Evolutionary conservation across 1,140 invertebrate species (phyloP).

Genomic region (Lordiphosa mommai): DNA sequence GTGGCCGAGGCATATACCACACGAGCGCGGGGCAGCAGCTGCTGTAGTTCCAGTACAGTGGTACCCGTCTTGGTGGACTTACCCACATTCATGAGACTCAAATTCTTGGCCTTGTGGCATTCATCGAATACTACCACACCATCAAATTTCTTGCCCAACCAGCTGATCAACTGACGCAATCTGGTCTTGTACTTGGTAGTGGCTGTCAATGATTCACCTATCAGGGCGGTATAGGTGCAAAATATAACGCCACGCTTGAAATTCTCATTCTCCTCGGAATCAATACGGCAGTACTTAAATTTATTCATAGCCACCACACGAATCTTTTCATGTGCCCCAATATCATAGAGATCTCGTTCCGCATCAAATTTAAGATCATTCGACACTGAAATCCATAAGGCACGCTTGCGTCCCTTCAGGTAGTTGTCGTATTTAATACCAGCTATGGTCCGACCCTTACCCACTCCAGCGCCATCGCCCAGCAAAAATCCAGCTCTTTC

Average conservation of each 20-base stretch:
- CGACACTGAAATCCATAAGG: conserved; percentile 98
- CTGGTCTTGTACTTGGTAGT: conserved; percentile 94
- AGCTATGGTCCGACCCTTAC: conserved; percentile 98
- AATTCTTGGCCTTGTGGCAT: conserved; percentile 99
- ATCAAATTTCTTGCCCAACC: conserved; percentile 97
- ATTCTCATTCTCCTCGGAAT: conserved; percentile 92
- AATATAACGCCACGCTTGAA: conserved; percentile 98
- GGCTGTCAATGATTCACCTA: conserved; percentile 94
- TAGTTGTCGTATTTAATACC: conserved; percentile 99
- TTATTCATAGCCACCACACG: conserved; percentile 92
- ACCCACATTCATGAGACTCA: conserved; percentile 95
- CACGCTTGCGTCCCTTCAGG: conserved; percentile 92
- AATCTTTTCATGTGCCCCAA: conserved; percentile 87
- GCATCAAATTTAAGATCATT: conserved; percentile 99
- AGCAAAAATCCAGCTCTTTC: conserved; percentile 97
- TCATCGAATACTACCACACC: conserved; percentile 99
- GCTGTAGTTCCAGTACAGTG: conserved; percentile 97
- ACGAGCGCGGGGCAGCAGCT: conserved; percentile 93
- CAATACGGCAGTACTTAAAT: conserved; percentile 97
- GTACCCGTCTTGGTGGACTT: conserved; percentile 94
- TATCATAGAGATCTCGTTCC: conserved; percentile 96
- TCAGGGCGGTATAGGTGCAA: conserved; percentile 98
- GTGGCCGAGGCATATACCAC: conserved; percentile 99
- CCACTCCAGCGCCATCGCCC: conserved; percentile 99
- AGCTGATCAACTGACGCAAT: conserved; percentile 96